Percentiles rank a stretch among this genome's conserved stretches.
These are phyloP conservation scores for Caenorhabditis sp. DNA, from an alignment of 2,888 invertebrate genomes.

Conservation along the genomic window DNA sequence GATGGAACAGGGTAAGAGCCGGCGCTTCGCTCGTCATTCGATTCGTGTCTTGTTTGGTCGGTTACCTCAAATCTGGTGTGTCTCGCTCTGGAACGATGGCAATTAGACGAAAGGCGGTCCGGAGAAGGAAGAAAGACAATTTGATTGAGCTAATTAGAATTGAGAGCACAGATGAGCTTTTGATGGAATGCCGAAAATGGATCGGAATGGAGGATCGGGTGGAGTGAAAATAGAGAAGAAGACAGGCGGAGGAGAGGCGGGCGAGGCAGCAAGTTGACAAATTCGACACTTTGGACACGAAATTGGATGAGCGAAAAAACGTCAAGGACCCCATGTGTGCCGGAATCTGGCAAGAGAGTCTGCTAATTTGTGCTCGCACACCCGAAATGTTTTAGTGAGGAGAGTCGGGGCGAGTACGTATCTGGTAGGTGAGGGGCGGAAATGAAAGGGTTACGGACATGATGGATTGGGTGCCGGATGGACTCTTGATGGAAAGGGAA, in stretches of 20 bases:
- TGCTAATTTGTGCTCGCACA: background rate
- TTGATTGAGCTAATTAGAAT: constrained; percentile 6
- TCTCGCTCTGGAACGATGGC: constrained; percentile 6
- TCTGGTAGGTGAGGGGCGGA: background rate
- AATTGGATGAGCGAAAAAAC: constrained; percentile 41
- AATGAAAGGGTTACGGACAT: background rate
- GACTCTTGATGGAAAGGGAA: background rate
- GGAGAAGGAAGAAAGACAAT: constrained; percentile 1
- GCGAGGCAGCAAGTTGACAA: constrained; percentile 35
- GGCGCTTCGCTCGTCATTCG: constrained; percentile 66
- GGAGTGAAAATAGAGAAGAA: background rate
- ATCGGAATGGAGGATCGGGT: background rate
- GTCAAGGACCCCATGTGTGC: constrained; percentile 13
- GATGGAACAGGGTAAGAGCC: constrained; percentile 73
- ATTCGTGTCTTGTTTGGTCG: constrained; percentile 1
- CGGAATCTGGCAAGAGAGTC: constrained; percentile 4
- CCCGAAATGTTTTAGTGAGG: background rate
- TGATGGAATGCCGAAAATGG: background rate
- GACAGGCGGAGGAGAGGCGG: background rate
- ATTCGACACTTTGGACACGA: constrained; percentile 49
- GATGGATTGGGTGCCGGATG: background rate
- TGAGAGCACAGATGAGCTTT: background rate
- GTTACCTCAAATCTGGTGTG: background rate
- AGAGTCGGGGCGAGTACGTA: background rate
- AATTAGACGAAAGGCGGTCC: background rate